Base-by-base conservation (phyloP, 2,797 vertebrate species). In the Neoniphon sammara region DNA sequence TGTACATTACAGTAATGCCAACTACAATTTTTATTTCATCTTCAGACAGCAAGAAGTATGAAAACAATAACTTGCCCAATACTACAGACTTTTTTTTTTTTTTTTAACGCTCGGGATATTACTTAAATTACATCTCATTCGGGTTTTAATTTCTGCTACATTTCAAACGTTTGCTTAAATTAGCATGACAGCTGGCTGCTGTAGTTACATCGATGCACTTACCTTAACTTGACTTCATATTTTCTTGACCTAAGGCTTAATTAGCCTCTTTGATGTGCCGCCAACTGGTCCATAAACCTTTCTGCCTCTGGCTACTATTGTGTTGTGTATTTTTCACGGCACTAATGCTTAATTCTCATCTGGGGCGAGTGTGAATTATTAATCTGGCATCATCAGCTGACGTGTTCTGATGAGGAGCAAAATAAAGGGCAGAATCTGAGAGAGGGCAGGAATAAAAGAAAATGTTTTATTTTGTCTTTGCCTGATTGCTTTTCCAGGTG, bases 261-360 rank as follows among this genome's bases (percentile, higher is more conserved):
- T 63, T 67, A 63, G 58, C 52, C 23, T 53, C 67, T 30, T 61
- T 74, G 55, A 80, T 50, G 46, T 57, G 44, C 58, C 59, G 78
- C 83, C 74, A 87, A 70, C 34, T 68, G 70, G 56, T 85, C 76
- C 75, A 61, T 31, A 60, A 73, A 70, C 55, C 17, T 47, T 77
- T 77, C 23, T 49, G 54, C 61, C 55, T 54, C n/a, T 34, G 58
- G 69, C 46, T 14, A 60, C 18, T 56, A 73, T 60, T 27, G 17
- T 59, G 14, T 23, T 10, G 25, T 21, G 7, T 1, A 49, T 44
- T 56, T 47, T 59, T 47, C 1, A 53, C 57, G 5, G 50, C 54
- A 55, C 17, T 55, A 27, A 55, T 23, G 44, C 3, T 59, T 52
- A 23, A 63, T 27, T 64, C 42, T 23, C 3, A 53, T 42, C 46